Percentiles rank a stretch among this genome's conserved stretches.
Conservation (phyloP, 2,888 invertebrate species). For the Acronicta aceris region DNA sequence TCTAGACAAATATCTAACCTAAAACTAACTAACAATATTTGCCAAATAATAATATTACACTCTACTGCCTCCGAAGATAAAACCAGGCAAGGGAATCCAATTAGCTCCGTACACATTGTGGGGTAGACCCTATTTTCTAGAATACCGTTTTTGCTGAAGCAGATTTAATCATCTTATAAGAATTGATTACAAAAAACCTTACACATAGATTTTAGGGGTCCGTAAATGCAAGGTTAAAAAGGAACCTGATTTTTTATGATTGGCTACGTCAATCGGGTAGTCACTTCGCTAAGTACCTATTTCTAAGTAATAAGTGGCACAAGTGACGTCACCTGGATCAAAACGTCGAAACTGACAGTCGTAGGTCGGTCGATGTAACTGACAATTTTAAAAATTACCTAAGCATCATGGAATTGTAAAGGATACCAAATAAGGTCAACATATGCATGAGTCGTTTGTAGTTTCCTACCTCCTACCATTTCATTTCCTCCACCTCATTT, state of each 20-base stretch:
- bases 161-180: constrained; percentile 2
- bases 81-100: constrained; percentile 47
- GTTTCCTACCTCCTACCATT: too few relatives aligned
- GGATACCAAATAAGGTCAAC: too few relatives aligned
- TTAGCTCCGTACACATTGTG: constrained; percentile 29
- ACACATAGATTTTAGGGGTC: background rate
- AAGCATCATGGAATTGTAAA: too few relatives aligned
- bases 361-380: too few relatives aligned
- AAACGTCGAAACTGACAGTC: too few relatives aligned
- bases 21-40: background rate
- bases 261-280: too few relatives aligned
- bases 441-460: too few relatives aligned
- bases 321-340: too few relatives aligned
- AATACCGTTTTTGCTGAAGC: constrained; percentile 14
- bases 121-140: constrained; percentile 7
- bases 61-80: constrained; percentile 37
- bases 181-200: constrained; percentile 17
- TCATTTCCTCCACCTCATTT: too few relatives aligned
- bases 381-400: too few relatives aligned
- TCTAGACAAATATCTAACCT: background rate
- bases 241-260: background rate
- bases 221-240: background rate
- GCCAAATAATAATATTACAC: constrained; percentile 22
- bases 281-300: too few relatives aligned
- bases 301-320: too few relatives aligned